Conservation (phyloP, 2,888 invertebrate genomes). For the Nemotelus pantherinus region DNA sequence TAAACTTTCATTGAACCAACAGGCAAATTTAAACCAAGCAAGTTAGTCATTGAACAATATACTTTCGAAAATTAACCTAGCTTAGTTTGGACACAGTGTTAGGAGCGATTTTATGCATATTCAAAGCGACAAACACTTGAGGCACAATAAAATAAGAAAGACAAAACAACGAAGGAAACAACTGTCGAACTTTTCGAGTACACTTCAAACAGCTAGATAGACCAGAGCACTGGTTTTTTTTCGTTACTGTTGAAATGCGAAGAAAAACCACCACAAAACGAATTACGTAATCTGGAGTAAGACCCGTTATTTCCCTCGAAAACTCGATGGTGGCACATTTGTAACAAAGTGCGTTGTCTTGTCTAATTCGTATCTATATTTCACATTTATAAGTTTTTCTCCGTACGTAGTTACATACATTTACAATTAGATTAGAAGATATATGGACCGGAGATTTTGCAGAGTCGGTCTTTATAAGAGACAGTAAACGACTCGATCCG, state of each 20-base stretch:
- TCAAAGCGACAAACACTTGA: neutral
- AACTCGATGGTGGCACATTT: neutral
- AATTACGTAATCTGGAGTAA: slow-evolving; percentile 2
- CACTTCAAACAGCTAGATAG: slow-evolving; percentile 8
- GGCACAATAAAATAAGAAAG: neutral
- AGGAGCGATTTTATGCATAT: neutral
- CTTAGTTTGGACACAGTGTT: neutral
- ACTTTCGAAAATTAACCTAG: neutral
- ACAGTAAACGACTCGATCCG: no score
- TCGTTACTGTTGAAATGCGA: slow-evolving; percentile 35
- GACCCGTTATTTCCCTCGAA: slow-evolving; percentile 7
- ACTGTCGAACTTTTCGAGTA: neutral
- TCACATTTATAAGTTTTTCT: neutral
- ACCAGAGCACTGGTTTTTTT: neutral
- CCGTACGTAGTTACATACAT: neutral
- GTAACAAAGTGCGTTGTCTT: slow-evolving; percentile 26
- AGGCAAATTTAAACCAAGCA: neutral
- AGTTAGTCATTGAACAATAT: neutral
- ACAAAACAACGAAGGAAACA: neutral
- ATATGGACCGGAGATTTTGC: slow-evolving; percentile 4
- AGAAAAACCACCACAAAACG: neutral
- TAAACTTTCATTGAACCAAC: neutral
- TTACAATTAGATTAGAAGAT: slow-evolving; percentile 15
- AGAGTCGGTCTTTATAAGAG: neutral
- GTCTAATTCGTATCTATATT: neutral